A percentile compares a stretch with the other conserved stretches of the same genome.
phyloP scores from a whole-genome alignment of 2,797 vertebrate genomes.

The Heliangelus exortis region DNA sequence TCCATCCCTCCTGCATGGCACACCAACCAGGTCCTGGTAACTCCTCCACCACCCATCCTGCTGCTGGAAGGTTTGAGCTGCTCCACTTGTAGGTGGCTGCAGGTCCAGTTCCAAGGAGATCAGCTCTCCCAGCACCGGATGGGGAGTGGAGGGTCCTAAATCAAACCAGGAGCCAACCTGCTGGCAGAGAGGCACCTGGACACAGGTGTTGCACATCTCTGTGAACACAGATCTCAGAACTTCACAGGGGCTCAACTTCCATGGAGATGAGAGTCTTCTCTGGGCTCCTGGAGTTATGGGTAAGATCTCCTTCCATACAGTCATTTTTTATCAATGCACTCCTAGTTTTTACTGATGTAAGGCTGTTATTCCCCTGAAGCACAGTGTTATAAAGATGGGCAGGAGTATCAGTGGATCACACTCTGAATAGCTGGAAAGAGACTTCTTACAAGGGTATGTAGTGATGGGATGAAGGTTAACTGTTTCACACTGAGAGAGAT shows the following conservation, averaged over 20 bases:
- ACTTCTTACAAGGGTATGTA: too few relatives aligned
- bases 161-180: not conserved
- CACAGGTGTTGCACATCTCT: rapidly evolving
- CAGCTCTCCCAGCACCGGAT: not conserved
- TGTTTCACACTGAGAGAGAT: too few relatives aligned
- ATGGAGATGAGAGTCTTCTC: not conserved
- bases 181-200: not conserved
- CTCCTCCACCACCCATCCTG: not conserved
- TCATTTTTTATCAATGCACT: not conserved
- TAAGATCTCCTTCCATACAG: not conserved
- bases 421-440: not conserved
- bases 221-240: not conserved
- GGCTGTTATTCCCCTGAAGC: not conserved
- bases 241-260: not conserved
- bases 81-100: not conserved
- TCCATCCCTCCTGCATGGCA: not conserved
- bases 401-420: not conserved
- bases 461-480: too few relatives aligned
- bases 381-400: not conserved
- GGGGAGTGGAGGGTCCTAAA: not conserved
- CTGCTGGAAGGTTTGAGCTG: not conserved
- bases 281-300: rapidly evolving
- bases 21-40: not conserved
- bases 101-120: not conserved
- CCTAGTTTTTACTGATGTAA: not conserved